phyloP scores from a whole-genome alignment of 1,140 invertebrate species.

The Psilanteris sp. region DNA sequence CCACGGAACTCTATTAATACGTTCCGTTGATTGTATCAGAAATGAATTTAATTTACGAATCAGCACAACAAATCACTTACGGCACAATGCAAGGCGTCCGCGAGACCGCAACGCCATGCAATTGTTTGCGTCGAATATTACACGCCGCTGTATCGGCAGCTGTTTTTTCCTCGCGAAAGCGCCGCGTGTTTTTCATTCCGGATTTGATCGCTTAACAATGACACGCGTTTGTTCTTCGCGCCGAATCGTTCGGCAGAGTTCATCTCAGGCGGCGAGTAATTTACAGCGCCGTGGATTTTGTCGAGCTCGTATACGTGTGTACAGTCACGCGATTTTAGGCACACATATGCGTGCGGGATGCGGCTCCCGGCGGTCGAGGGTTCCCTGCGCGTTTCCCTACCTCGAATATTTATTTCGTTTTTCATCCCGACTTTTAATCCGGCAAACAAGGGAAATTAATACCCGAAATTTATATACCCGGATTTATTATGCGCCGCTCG shows the following conservation, averaged over 20 bases:
- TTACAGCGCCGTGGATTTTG: slow-evolving; percentile 26
- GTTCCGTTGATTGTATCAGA: too few species aligned
- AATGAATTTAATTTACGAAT: too few species aligned
- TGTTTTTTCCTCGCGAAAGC: too few species aligned
- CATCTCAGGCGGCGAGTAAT: slow-evolving; percentile 4
- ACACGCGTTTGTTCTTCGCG: slow-evolving; percentile 15
- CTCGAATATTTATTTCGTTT: slow-evolving; percentile 5
- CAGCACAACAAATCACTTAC: too few species aligned
- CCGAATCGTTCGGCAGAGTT: too few species aligned
- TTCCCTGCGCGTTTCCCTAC: slow-evolving; percentile 6
- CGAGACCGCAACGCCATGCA: too few species aligned
- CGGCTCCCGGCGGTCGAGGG: not conserved
- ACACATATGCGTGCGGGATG: slow-evolving; percentile 10
- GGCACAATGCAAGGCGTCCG: too few species aligned
- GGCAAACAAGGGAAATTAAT: slow-evolving; percentile 1
- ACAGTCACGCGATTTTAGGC: slow-evolving; percentile 25
- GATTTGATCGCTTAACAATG: too few species aligned
- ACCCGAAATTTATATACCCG: not conserved
- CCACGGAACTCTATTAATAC: too few species aligned
- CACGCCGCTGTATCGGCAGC: too few species aligned
- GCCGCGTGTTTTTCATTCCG: too few species aligned
- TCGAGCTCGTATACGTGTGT: slow-evolving; percentile 9
- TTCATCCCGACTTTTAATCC: slow-evolving; percentile 20
- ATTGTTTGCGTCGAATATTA: too few species aligned
- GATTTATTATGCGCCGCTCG: not conserved